phyloP scores from a whole-genome alignment of 2,888 invertebrate genomes.

The Drosophila formosana region DNA sequence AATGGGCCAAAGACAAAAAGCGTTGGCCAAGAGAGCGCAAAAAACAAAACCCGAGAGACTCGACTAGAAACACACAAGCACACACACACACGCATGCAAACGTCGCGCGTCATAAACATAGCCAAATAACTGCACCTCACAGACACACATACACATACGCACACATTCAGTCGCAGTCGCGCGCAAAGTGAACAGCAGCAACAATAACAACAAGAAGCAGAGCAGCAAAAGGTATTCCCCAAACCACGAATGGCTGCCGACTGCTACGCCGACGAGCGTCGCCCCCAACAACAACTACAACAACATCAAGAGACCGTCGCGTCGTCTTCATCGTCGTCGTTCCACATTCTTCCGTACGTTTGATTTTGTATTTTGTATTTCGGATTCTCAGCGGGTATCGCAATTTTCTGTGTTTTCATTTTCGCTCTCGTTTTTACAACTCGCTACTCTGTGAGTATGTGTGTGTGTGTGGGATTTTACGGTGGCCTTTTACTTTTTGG shows the following conservation, averaged over 20 bases:
- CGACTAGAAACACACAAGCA: conserved; percentile 16
- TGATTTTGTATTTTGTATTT: conserved; percentile 45
- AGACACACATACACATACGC: conserved; percentile 34
- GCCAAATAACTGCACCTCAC: conserved; percentile 74
- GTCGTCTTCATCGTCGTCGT: conserved; percentile 41
- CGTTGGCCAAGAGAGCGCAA: conserved; percentile 53
- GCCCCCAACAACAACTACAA: conserved; percentile 52
- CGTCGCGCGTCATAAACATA: conserved; percentile 47
- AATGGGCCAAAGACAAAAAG: conserved; percentile 57
- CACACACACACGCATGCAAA: conserved; percentile 21
- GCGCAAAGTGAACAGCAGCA: conserved; percentile 27
- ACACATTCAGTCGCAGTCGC: conserved; percentile 16
- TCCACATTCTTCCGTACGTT: conserved; percentile 76
- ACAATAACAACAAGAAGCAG: conserved; percentile 25
- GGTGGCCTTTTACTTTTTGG: conserved; percentile 58
- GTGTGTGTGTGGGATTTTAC: conserved; percentile 11
- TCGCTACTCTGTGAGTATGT: conserved; percentile 45
- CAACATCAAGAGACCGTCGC: conserved; percentile 40
- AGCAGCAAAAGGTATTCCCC: conserved; percentile 74
- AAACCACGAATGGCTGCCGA: conserved; percentile 65
- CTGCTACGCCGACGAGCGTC: conserved; percentile 56
- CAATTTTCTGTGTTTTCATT: conserved; percentile 67
- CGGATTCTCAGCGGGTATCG: conserved; percentile 43
- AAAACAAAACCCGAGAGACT: conserved; percentile 32
- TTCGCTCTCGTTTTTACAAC: conserved; percentile 76